Conservation (phyloP, 2,888 invertebrate genomes). For the Nephrotoma appendiculata region DNA sequence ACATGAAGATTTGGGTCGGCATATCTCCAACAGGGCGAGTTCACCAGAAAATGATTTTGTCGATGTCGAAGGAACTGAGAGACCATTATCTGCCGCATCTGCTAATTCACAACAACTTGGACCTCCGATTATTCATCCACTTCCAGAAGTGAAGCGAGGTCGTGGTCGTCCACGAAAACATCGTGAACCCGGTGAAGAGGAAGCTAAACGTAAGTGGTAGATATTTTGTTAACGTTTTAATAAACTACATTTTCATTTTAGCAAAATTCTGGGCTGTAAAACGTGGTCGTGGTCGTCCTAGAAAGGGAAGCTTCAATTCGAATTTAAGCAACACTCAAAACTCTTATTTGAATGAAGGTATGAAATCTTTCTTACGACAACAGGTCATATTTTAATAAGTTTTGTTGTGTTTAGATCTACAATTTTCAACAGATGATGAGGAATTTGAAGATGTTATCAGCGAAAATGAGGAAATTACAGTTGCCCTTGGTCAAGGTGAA, state of each 20-base stretch:
- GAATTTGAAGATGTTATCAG: conserved; percentile 48
- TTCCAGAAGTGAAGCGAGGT: conserved; percentile 30
- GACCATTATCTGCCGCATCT: conserved; percentile 25
- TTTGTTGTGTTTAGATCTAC: conserved; percentile 37
- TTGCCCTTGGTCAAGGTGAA: conserved; percentile 33
- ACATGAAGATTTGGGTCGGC: conserved; percentile 19
- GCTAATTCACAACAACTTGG: conserved; percentile 15
- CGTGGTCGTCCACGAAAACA: conserved; percentile 32
- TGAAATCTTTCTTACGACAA: conserved; percentile 15
- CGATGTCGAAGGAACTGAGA: conserved; percentile 45
- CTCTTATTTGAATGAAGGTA: conserved; percentile 61
- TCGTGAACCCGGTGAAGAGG: conserved; percentile 20
- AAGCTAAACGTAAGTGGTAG: neutral
- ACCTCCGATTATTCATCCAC: conserved; percentile 18
- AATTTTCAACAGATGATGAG: conserved; percentile 55
- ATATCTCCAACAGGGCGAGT: conserved; percentile 39
- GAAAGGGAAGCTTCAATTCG: conserved; percentile 38
- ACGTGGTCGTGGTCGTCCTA: conserved; percentile 41
- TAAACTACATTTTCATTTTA: conserved; percentile 13
- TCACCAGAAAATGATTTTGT: conserved; percentile 51
- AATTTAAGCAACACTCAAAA: conserved; percentile 41
- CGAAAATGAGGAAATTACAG: conserved; percentile 38
- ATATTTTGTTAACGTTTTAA: neutral
- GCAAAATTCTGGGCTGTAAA: conserved; percentile 37
- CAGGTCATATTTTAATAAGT: neutral